A percentile compares a stretch with the other conserved stretches of the same genome.
Conservation (phyloP, 2,888 invertebrate species). For the Leucozona laternaria region DNA sequence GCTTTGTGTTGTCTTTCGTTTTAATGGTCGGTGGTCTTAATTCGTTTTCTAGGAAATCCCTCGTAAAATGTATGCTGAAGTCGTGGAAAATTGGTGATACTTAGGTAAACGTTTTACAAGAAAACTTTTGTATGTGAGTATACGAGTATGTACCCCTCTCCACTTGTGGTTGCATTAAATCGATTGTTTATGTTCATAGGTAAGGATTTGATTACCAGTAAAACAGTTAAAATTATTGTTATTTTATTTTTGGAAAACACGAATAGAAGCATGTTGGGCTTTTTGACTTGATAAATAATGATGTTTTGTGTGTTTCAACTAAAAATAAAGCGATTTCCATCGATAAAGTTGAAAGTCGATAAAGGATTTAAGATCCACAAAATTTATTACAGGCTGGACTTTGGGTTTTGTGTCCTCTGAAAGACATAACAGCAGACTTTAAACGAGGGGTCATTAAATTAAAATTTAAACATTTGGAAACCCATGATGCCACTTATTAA, state of each 20-base stretch:
- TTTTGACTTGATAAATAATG: background rate
- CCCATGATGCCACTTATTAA: no score
- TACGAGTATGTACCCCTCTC: background rate
- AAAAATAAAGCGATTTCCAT: no score
- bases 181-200: background rate
- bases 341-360: no score
- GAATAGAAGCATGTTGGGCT: background rate
- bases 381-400: no score
- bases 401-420: no score
- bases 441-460: no score
- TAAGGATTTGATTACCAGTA: background rate
- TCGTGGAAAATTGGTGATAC: background rate
- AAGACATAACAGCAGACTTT: no score
- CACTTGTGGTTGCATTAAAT: background rate
- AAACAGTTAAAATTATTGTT: background rate
- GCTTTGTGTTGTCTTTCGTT: slow-evolving; percentile 2
- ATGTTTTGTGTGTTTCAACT: background rate
- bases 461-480: no score
- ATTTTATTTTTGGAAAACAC: background rate
- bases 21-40: background rate
- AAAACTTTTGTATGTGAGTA: background rate
- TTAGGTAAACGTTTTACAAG: background rate
- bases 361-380: no score
- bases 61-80: background rate
- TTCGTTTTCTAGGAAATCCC: background rate